Percentiles rank a stretch among this genome's conserved stretches.
These are phyloP conservation scores for Musca vetustissima DNA, from an alignment of 1,140 invertebrate genomes.

Conservation along the genomic window DNA sequence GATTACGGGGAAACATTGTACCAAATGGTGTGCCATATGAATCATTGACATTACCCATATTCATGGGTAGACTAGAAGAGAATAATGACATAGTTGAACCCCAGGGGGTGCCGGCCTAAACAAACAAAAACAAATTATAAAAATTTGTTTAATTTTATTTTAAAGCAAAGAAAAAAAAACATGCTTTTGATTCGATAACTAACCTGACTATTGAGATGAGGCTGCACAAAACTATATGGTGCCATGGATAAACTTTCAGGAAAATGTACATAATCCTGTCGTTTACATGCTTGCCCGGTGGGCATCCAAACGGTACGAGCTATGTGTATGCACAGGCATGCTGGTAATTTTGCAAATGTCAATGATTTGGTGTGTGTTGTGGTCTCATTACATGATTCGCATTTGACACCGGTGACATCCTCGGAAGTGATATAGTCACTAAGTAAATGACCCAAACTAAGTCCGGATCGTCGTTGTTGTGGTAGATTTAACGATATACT, in stretches of 20 bases:
- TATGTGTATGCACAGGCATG: conserved; percentile 73
- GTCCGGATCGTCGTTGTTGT: conserved; percentile 51
- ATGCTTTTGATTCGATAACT: conserved; percentile 2
- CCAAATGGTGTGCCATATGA: conserved; percentile 41
- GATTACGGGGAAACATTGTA: conserved; percentile 54
- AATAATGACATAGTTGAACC: conserved; percentile 53
- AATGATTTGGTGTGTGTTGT: conserved; percentile 76
- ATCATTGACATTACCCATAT: conserved; percentile 32
- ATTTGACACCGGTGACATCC: conserved; percentile 79
- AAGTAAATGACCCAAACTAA: conserved; percentile 65
- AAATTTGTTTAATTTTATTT: neutral
- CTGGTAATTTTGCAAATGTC: conserved; percentile 73
- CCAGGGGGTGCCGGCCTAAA: conserved; percentile 52
- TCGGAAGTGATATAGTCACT: conserved; percentile 82
- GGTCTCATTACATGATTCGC: conserved; percentile 71
- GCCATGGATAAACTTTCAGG: conserved; percentile 80
- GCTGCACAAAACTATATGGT: conserved; percentile 71
- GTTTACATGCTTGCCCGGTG: conserved; percentile 74
- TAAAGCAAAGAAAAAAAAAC: neutral
- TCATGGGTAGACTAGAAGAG: conserved; percentile 51
- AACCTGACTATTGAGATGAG: conserved; percentile 58
- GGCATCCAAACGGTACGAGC: conserved; percentile 80
- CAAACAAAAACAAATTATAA: neutral
- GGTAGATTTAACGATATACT: conserved; percentile 79
- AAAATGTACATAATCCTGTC: conserved; percentile 83